Evolutionary conservation across 2,797 vertebrate genomes (phyloP).

Genomic region (Microctenopoma lineatum): DNA sequence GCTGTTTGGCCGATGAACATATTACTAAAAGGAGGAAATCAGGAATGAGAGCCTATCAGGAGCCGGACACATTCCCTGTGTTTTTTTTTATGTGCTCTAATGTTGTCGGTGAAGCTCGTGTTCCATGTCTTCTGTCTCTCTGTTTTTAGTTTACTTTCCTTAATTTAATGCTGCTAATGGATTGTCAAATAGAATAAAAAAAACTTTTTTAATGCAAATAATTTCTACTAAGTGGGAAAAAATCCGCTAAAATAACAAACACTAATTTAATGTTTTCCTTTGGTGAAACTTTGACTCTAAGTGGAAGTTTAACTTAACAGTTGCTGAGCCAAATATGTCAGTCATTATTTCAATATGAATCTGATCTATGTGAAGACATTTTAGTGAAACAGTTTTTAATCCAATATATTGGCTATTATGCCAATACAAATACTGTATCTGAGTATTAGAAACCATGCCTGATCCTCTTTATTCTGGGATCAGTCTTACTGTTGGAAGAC

Average conservation of each 20-base stretch:
- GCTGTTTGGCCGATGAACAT: constrained; percentile 46
- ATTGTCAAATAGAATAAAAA: constrained; percentile 12
- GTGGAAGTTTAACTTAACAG: no score
- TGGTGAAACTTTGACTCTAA: no score
- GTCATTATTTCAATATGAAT: neutral
- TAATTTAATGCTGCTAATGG: constrained; percentile 22
- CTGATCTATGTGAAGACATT: no score
- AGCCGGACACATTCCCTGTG: constrained; percentile 67
- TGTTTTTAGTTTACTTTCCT: constrained; percentile 34
- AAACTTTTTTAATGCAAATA: constrained; percentile 4
- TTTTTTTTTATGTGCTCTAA: constrained; percentile 69
- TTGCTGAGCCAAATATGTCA: neutral
- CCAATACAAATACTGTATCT: neutral
- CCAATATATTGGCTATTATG: neutral
- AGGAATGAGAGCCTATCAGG: constrained; percentile 16
- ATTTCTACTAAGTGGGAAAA: neutral
- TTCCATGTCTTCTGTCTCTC: constrained; percentile 64
- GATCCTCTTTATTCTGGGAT: constrained; percentile 8
- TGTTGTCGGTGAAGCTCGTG: constrained; percentile 64
- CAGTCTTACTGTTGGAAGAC: constrained; percentile 8
- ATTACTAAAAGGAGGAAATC: constrained; percentile 37
- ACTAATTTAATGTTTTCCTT: neutral
- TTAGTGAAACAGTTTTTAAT: neutral
- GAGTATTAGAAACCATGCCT: neutral
- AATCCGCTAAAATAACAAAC: neutral